A percentile compares a stretch with the other conserved stretches of the same genome.
These are phyloP conservation scores for Cataglyphis cursor DNA, from an alignment of 2,888 invertebrate species.

Conservation along the genomic window DNA sequence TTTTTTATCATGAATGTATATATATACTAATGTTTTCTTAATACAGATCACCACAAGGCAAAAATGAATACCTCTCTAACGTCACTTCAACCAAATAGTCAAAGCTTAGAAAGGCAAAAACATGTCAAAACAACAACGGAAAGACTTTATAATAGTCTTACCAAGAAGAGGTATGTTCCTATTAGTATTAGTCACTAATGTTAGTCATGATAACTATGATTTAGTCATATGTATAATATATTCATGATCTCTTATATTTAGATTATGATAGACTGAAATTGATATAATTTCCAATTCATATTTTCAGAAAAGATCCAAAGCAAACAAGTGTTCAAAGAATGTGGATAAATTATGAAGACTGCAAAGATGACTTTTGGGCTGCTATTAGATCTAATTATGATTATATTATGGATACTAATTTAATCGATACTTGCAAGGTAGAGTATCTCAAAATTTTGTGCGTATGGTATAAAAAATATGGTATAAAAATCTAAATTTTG, in stretches of 20 bases:
- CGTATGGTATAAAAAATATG: neutral
- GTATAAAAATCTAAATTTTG: neutral
- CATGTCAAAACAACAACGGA: slow-evolving; percentile 87
- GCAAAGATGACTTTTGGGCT: slow-evolving; percentile 96
- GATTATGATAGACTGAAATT: slow-evolving; percentile 6
- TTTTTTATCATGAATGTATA: neutral
- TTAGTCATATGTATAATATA: neutral
- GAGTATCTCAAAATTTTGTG: slow-evolving; percentile 38
- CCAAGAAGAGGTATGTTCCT: slow-evolving; percentile 90
- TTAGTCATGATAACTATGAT: neutral
- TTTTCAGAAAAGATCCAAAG: slow-evolving; percentile 90
- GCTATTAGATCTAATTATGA: slow-evolving; percentile 96
- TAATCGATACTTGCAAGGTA: slow-evolving; percentile 95
- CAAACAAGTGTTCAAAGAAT: slow-evolving; percentile 92
- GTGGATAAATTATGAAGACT: slow-evolving; percentile 93
- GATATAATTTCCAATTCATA: slow-evolving; percentile 33
- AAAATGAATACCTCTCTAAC: slow-evolving; percentile 94
- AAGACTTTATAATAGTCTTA: slow-evolving; percentile 94
- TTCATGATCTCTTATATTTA: slow-evolving; percentile 5
- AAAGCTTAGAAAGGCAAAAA: slow-evolving; percentile 87
- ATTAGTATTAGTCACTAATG: slow-evolving; percentile 19
- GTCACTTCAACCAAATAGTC: slow-evolving; percentile 91
- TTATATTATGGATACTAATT: slow-evolving; percentile 97
- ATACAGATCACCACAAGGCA: slow-evolving; percentile 78
- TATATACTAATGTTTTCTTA: neutral